phyloP scores from a whole-genome alignment of 2,797 vertebrate species.

The Pseudochaenichthys georgianus region DNA sequence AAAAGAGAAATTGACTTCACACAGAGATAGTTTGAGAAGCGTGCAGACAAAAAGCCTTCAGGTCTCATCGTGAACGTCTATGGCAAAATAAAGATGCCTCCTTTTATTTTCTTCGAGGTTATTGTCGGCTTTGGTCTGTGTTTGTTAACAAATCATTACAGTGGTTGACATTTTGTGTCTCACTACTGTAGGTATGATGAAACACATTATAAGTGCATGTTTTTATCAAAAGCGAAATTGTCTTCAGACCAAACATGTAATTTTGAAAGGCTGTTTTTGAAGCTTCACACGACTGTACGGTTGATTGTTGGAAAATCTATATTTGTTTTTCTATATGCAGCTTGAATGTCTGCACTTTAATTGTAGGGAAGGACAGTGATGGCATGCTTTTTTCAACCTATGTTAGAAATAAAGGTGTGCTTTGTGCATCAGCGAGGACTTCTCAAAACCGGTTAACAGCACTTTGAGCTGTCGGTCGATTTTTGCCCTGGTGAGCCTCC shows the following conservation, averaged over 20 bases:
- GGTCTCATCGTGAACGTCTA: conserved; percentile 57
- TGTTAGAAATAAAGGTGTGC: conserved; percentile 69
- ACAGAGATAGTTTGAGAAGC: conserved; percentile 55
- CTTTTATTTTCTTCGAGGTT: conserved; percentile 52
- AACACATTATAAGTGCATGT: conserved; percentile 19
- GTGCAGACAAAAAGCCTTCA: conserved; percentile 43
- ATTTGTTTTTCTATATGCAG: conserved; percentile 27
- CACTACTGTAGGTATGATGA: conserved; percentile 28
- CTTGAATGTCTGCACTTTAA: conserved; percentile 39
- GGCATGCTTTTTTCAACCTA: conserved; percentile 54
- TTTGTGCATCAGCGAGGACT: conserved; percentile 71
- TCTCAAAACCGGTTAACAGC: conserved; percentile 78
- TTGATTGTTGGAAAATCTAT: conserved; percentile 21
- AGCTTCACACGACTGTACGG: background rate
- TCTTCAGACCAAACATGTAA: conserved; percentile 19
- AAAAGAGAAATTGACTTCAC: conserved; percentile 61
- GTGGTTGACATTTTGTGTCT: conserved; percentile 45
- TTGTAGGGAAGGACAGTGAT: conserved; percentile 45
- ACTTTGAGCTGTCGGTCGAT: conserved; percentile 79
- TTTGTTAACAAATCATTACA: conserved; percentile 52
- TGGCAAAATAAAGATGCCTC: conserved; percentile 53
- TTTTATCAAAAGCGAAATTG: conserved; percentile 11
- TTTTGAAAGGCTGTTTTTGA: conserved; percentile 19
- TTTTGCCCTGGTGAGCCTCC: conserved; percentile 79
- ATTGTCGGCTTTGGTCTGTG: conserved; percentile 47